phyloP scores from a whole-genome alignment of 2,797 vertebrate genomes.

The Scomberomorus guttatus region DNA sequence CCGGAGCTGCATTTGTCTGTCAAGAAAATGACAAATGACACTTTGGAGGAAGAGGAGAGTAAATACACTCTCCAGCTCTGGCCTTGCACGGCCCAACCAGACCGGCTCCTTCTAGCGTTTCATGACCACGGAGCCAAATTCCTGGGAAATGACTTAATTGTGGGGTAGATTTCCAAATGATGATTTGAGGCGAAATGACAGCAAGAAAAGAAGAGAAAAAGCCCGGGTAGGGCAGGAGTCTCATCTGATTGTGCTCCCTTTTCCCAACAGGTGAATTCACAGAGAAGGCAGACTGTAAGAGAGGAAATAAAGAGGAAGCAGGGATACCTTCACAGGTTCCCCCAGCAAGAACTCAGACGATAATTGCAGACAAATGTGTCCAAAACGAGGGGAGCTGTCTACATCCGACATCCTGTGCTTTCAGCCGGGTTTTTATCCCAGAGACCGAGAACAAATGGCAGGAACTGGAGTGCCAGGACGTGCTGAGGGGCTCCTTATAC shows the following conservation, averaged over 20 bases:
- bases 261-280: conserved; percentile 57
- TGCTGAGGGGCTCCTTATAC: conserved; percentile 77
- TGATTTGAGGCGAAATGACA: conserved; percentile 64
- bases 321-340: conserved; percentile 44
- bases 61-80: conserved; percentile 41
- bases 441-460: conserved; percentile 79
- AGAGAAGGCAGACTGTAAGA: conserved; percentile 22
- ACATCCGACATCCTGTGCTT: conserved; percentile 79
- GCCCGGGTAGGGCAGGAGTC: conserved; percentile 38
- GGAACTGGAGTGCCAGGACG: conserved; percentile 74
- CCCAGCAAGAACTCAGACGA: conserved; percentile 44
- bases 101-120: conserved; percentile 62
- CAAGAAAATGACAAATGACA: conserved; percentile 77
- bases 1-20: conserved; percentile 54
- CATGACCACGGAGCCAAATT: conserved; percentile 65
- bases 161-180: conserved; percentile 77
- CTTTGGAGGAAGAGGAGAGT: conserved; percentile 50
- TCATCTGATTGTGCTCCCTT: conserved; percentile 41
- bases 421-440: conserved; percentile 68
- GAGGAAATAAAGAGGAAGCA: conserved; percentile 45
- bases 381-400: conserved; percentile 63
- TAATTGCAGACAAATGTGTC: conserved; percentile 74
- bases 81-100: conserved; percentile 50
- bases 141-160: conserved; percentile 82
- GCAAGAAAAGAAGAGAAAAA: conserved; percentile 43